Percentiles rank a stretch among this genome's conserved stretches.
Evolutionary conservation across 2,888 invertebrate species (phyloP).

Genomic region (Mechanitis messenoides): DNA sequence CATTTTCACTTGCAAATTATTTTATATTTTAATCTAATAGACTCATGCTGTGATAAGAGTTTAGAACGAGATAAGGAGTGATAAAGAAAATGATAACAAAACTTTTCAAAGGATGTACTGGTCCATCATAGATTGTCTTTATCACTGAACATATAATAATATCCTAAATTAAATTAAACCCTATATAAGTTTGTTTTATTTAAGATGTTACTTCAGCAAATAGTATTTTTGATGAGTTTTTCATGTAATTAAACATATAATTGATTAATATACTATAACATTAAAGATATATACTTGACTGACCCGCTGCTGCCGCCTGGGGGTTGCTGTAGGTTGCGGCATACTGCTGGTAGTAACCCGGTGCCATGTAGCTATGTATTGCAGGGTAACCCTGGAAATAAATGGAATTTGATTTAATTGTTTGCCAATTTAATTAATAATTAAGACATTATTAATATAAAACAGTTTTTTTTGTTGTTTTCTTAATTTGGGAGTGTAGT

Average conservation of each 20-base stretch:
- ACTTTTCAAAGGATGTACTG: conserved; percentile 12
- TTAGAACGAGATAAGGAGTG: conserved; percentile 24
- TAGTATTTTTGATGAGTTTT: no score
- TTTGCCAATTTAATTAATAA: no score
- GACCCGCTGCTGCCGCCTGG: conserved; percentile 81
- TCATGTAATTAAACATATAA: neutral
- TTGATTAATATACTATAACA: neutral
- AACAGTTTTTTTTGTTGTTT: neutral
- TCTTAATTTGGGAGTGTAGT: no score
- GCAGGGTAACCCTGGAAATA: conserved; percentile 80
- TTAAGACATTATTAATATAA: neutral
- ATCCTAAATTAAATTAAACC: no score
- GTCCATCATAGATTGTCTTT: conserved; percentile 1
- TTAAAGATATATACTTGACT: conserved; percentile 28
- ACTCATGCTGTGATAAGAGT: conserved; percentile 23
- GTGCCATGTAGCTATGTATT: conserved; percentile 89
- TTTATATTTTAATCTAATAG: conserved; percentile 5
- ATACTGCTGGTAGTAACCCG: conserved; percentile 81
- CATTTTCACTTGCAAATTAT: neutral
- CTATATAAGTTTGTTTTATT: no score
- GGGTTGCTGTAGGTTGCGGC: conserved; percentile 80
- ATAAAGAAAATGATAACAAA: conserved; percentile 33
- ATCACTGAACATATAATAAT: neutral
- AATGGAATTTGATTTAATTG: neutral
- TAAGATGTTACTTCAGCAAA: no score